Percentiles rank a stretch among this genome's conserved stretches.
Evolutionary conservation across 1,140 invertebrate genomes (phyloP).

Genomic region (Calliopsis andreniformis): DNA sequence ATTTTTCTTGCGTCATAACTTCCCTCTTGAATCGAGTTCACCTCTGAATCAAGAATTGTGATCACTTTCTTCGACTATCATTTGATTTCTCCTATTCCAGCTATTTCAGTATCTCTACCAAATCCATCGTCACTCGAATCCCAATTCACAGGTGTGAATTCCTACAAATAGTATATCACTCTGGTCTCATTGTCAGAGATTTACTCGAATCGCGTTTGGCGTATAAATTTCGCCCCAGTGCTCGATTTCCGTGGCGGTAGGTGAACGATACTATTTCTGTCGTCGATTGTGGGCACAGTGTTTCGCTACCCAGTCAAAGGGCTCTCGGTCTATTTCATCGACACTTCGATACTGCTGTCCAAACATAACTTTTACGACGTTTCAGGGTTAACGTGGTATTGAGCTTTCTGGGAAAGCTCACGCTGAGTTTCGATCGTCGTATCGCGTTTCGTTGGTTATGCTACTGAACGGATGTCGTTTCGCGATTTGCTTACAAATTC

Average conservation of each 20-base stretch:
- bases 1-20: no score
- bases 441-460: neutral
- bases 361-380: slow-evolving; percentile 10
- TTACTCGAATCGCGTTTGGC: neutral
- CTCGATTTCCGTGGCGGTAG: slow-evolving; percentile 55
- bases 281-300: slow-evolving; percentile 45
- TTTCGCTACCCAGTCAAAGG: slow-evolving; percentile 39
- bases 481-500: slow-evolving; percentile 13
- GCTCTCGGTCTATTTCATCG: slow-evolving; percentile 20
- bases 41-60: no score
- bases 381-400: neutral
- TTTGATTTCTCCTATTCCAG: no score
- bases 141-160: no score
- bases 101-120: no score
- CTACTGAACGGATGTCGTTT: slow-evolving; percentile 24
- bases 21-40: no score
- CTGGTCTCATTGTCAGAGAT: neutral
- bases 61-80: no score
- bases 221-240: slow-evolving; percentile 47
- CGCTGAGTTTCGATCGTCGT: neutral
- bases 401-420: no score
- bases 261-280: slow-evolving; percentile 63
- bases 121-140: no score
- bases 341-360: neutral
- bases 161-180: no score